Evolutionary conservation across 2,113 vertebrate genomes (phyloP).

Genomic region (Pachypanchax playfairii): DNA sequence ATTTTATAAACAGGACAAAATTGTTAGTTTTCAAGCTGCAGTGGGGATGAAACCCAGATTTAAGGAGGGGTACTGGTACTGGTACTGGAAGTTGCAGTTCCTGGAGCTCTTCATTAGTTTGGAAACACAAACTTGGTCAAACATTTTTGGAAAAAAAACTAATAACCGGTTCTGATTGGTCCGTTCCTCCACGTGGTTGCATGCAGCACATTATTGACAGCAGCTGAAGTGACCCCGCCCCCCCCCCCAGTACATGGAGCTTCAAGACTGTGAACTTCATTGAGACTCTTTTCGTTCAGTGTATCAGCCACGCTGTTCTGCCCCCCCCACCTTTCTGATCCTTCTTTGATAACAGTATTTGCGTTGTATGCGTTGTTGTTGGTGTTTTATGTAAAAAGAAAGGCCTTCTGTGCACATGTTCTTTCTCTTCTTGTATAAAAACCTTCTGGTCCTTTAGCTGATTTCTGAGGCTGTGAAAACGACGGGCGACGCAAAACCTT

Average conservation of each 20-base stretch:
- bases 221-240: slow-evolving; percentile 54
- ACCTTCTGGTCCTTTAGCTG: slow-evolving; percentile 34
- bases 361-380: slow-evolving; percentile 41
- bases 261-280: slow-evolving; percentile 82
- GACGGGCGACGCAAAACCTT: slow-evolving; percentile 48
- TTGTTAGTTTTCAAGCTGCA: no score
- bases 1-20: no score
- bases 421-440: slow-evolving; percentile 14
- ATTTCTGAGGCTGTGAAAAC: slow-evolving; percentile 70
- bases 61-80: no score
- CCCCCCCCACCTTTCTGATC: slow-evolving; percentile 21
- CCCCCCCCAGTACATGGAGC: slow-evolving; percentile 51
- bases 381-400: slow-evolving; percentile 29
- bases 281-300: slow-evolving; percentile 56
- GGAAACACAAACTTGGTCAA: no score
- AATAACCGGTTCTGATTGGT: no score
- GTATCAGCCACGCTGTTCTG: slow-evolving; percentile 52
- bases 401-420: slow-evolving; percentile 43
- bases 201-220: slow-evolving; percentile 24
- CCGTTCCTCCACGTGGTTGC: no score
- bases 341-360: slow-evolving; percentile 75
- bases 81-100: no score
- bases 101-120: no score
- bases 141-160: no score
- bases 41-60: no score